Percentiles rank a stretch among this genome's conserved stretches.
Evolutionary conservation across 2,797 vertebrate species (phyloP).

Genomic region (Pseudocheirus occidentalis): DNA sequence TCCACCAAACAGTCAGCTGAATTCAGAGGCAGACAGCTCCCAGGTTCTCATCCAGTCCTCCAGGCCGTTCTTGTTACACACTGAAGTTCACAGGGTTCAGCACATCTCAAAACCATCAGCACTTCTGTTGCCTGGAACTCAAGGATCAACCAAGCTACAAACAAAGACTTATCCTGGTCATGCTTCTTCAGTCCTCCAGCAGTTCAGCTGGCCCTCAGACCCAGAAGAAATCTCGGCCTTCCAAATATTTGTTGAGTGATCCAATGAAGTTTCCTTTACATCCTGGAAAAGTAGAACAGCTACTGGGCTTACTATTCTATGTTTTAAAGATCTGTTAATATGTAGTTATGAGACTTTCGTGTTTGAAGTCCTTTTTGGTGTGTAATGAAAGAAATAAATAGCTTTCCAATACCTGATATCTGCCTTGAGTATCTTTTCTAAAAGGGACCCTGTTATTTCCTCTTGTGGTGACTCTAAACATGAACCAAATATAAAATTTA

Average conservation of each 20-base stretch:
- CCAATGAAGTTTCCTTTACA: background rate
- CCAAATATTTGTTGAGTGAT: background rate
- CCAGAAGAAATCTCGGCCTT: too few species aligned
- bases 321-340: background rate
- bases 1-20: too few species aligned
- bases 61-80: too few species aligned
- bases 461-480: background rate
- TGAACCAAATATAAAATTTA: background rate
- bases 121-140: too few species aligned
- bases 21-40: too few species aligned
- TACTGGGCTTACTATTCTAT: background rate
- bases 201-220: too few species aligned
- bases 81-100: too few species aligned
- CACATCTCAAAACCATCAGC: too few species aligned
- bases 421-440: background rate
- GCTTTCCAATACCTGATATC: background rate
- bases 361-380: background rate
- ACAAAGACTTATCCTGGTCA: too few species aligned
- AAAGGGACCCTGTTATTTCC: background rate
- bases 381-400: background rate
- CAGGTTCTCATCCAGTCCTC: too few species aligned
- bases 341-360: background rate
- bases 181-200: too few species aligned
- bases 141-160: too few species aligned
- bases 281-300: background rate